These are phyloP conservation scores for Damaliscus lunatus DNA, from an alignment of 2,113 vertebrate species.

Conservation along the genomic window DNA sequence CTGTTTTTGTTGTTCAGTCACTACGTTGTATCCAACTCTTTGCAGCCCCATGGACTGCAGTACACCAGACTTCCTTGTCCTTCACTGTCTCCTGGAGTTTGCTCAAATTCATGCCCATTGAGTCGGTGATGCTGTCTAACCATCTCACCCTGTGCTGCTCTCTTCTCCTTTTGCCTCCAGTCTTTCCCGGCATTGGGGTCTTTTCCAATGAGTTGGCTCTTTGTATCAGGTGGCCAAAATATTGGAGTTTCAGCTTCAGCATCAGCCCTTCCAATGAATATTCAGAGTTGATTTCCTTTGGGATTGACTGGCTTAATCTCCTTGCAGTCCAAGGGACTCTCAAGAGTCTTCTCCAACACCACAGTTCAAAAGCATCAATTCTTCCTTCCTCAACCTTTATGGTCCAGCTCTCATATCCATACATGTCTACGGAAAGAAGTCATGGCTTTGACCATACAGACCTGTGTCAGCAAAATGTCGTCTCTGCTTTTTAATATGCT, in stretches of 20 bases:
- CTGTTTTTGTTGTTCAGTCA: background rate
- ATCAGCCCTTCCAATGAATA: background rate
- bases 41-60: background rate
- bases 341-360: background rate
- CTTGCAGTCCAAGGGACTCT: background rate
- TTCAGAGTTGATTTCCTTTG: background rate
- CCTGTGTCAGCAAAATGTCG: background rate
- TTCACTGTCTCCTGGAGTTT: background rate
- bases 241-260: background rate
- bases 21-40: background rate
- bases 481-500: background rate
- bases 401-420: background rate
- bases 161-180: background rate
- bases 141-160: background rate
- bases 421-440: background rate
- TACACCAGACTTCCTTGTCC: background rate
- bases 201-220: background rate
- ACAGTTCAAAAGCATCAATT: background rate
- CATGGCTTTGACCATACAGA: background rate
- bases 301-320: background rate
- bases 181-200: background rate
- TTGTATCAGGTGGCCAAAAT: background rate
- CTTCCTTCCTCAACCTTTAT: background rate
- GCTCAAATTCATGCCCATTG: background rate
- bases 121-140: background rate